phyloP scores from a whole-genome alignment of 2,888 invertebrate genomes.

The Heliconius ismenius region DNA sequence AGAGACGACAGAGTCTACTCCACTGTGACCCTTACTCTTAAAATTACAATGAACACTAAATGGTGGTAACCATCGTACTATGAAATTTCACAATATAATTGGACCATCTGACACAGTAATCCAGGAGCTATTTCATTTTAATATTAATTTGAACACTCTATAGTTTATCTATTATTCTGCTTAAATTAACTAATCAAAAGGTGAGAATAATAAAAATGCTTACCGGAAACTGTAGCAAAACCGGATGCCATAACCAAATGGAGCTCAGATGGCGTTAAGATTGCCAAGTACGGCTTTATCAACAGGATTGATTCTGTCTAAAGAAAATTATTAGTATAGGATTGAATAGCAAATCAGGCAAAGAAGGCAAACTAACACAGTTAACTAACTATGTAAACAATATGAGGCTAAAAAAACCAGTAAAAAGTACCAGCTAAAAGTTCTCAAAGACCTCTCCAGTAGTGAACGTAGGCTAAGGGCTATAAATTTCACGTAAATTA shows the following conservation, averaged over 20 bases:
- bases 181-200: neutral
- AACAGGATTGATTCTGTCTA: constrained; percentile 95
- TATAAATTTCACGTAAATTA: too few relatives aligned
- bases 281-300: constrained; percentile 91
- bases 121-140: neutral
- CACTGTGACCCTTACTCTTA: neutral
- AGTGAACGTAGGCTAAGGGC: too few relatives aligned
- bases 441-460: too few relatives aligned
- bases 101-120: neutral
- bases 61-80: neutral
- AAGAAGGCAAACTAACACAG: neutral
- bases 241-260: constrained; percentile 97
- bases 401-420: too few relatives aligned
- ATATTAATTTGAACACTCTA: neutral
- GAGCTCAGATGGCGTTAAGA: constrained; percentile 94
- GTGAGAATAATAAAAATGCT: constrained; percentile 50
- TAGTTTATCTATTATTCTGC: neutral
- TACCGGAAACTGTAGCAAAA: constrained; percentile 96
- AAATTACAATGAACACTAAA: neutral
- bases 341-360: neutral
- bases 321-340: constrained; percentile 36
- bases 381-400: too few relatives aligned
- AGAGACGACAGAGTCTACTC: too few relatives aligned
- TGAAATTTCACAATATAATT: neutral
- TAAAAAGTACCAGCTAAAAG: too few relatives aligned